Evolutionary conservation across 2,797 vertebrate species (phyloP).

Genomic region (Moxostoma hubbsi): DNA sequence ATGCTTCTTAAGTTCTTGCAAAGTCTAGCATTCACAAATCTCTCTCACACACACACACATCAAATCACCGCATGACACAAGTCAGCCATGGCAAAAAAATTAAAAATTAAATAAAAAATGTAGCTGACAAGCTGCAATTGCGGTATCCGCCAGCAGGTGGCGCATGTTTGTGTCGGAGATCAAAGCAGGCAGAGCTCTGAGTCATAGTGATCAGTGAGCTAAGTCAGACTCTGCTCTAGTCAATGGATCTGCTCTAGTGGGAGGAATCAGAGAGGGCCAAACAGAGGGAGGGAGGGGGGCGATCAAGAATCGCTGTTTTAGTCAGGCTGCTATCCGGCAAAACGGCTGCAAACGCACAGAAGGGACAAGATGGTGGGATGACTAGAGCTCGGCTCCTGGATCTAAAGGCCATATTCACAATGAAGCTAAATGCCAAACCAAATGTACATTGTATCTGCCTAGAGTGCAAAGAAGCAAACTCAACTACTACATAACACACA

Average conservation of each 20-base stretch:
- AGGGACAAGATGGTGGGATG: conserved; percentile 29
- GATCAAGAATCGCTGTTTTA: conserved; percentile 21
- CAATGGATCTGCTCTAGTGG: conserved; percentile 80
- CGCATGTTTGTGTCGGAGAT: conserved; percentile 56
- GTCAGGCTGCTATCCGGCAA: conserved; percentile 24
- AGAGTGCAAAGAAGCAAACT: no score
- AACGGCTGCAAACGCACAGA: background rate
- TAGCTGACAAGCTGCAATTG: conserved; percentile 8
- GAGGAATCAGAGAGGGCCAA: conserved; percentile 61
- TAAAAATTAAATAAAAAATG: conserved; percentile 18
- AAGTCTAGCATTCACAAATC: background rate
- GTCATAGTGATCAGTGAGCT: conserved; percentile 70
- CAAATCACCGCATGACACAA: conserved; percentile 21
- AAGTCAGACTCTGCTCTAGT: conserved; percentile 72
- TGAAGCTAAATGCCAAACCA: no score
- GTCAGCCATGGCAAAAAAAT: conserved; percentile 14
- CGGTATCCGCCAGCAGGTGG: conserved; percentile 69
- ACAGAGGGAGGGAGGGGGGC: conserved; percentile 23
- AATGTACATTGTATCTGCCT: no score
- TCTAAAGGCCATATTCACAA: background rate
- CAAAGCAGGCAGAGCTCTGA: conserved; percentile 59
- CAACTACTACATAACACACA: no score
- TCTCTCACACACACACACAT: background rate
- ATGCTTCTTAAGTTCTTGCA: background rate
- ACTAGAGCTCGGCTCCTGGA: background rate